A percentile compares a stretch with the other conserved stretches of the same genome.
phyloP scores from a whole-genome alignment of 2,888 invertebrate species.

The Tiliacea aurago region DNA sequence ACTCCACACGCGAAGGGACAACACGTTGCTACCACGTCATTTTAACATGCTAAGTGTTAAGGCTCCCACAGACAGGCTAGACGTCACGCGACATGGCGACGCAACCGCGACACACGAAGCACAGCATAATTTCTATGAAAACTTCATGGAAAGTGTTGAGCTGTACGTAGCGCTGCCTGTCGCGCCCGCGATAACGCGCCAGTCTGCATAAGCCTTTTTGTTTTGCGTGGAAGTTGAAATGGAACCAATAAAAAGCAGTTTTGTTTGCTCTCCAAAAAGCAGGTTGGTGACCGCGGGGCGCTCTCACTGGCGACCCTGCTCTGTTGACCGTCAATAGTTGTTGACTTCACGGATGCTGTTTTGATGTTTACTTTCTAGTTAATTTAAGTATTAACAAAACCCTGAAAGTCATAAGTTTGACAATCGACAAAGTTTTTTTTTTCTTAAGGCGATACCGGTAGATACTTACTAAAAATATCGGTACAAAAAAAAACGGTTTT shows the following conservation, averaged over 20 bases:
- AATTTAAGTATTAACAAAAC: not conserved
- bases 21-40: constrained; percentile 27
- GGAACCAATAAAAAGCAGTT: constrained; percentile 12
- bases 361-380: not conserved
- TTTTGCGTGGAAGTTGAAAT: constrained; percentile 18
- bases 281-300: constrained; percentile 32
- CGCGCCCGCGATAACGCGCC: no score
- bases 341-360: not conserved
- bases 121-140: no score
- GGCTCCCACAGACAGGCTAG: no score
- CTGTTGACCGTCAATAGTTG: not conserved
- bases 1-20: constrained; percentile 62
- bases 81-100: no score
- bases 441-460: no score
- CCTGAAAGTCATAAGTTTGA: not conserved
- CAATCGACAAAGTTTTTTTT: not conserved
- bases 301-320: constrained; percentile 4
- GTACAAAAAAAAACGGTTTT: not conserved
- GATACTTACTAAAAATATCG: not conserved
- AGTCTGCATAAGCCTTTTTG: no score
- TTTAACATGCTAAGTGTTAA: constrained; percentile 21
- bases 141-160: no score
- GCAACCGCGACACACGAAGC: no score
- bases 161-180: no score
- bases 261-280: constrained; percentile 9